Percentiles rank a stretch among this genome's conserved stretches.
Evolutionary conservation across 1,140 invertebrate species (phyloP).

Genomic region (Aporrectodea caliginosa): DNA sequence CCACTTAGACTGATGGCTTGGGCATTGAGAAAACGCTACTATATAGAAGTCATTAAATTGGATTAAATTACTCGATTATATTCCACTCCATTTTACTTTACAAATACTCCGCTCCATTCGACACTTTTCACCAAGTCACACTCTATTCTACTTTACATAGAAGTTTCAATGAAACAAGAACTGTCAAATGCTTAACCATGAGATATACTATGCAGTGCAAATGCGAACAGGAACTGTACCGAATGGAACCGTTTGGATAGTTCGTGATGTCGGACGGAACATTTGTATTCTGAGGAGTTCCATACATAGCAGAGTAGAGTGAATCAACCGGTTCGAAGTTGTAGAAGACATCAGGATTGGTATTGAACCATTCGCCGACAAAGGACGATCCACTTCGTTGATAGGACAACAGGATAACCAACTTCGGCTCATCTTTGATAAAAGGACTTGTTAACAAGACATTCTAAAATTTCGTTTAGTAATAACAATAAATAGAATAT

Average conservation of each 20-base stretch:
- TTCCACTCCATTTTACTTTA: background rate
- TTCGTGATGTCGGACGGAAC: conserved; percentile 5
- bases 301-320: conserved; percentile 9
- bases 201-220: no score
- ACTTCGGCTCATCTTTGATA: background rate
- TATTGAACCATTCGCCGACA: conserved; percentile 38
- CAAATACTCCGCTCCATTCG: no score
- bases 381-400: conserved; percentile 41
- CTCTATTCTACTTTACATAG: background rate
- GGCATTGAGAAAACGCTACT: no score
- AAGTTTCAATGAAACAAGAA: background rate
- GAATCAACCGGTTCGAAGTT: conserved; percentile 40
- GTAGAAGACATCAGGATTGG: conserved; percentile 37
- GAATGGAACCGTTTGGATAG: background rate
- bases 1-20: no score
- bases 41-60: no score
- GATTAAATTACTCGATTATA: background rate
- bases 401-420: conserved; percentile 39
- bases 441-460: background rate
- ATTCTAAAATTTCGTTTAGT: background rate
- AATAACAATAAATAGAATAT: no score
- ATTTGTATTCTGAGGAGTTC: background rate
- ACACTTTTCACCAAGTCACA: no score
- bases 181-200: no score
- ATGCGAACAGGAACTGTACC: background rate